Base-by-base conservation (phyloP, 1,140 invertebrate species). In the Luehdorfia chinensis region DNA sequence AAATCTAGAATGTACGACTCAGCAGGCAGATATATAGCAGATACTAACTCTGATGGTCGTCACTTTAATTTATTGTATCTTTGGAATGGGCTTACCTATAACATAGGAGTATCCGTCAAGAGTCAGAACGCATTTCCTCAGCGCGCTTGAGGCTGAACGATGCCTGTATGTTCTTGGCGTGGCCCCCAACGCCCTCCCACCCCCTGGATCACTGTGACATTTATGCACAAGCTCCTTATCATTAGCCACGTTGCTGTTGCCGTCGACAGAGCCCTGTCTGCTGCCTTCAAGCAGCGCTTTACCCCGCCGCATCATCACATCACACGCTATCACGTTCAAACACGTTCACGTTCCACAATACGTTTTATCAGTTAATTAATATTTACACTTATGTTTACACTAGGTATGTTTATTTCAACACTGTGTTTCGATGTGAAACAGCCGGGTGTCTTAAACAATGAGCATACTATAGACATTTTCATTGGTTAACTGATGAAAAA, bases 11-110 rank as follows among this genome's bases (percentile, higher is more conserved):
- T n/a, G n/a, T n/a, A n/a, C n/a, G n/a, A n/a, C n/a, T n/a, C n/a
- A n/a, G n/a, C n/a, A n/a, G n/a, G n/a, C n/a, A n/a, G n/a, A n/a
- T n/a, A n/a, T n/a, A n/a, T n/a, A n/a, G n/a, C n/a, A n/a, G n/a
- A n/a, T n/a, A n/a, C n/a, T n/a, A n/a, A n/a, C n/a, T n/a, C n/a
- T n/a, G n/a, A n/a, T n/a, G n/a, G n/a, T n/a, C n/a, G n/a, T n/a
- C n/a, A n/a, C n/a, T n/a, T n/a, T n/a, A n/a, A n/a, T n/a, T n/a
- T n/a, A n/a, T n/a, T n/a, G n/a, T n/a, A n/a, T n/a, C n/a, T n/a
- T n/a, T n/a, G n/a, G n/a, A n/a, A n/a, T n/a, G n/a, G n/a, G n/a
- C 91, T 92, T 87, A 94, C 93, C 93, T 88, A 94, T 94, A 60
- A 94, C 92, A 76, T 94, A 94, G 49, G 91, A 93, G 84, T 94